phyloP scores from a whole-genome alignment of 2,113 vertebrate genomes.

The Mesoclemmys tuberculata region DNA sequence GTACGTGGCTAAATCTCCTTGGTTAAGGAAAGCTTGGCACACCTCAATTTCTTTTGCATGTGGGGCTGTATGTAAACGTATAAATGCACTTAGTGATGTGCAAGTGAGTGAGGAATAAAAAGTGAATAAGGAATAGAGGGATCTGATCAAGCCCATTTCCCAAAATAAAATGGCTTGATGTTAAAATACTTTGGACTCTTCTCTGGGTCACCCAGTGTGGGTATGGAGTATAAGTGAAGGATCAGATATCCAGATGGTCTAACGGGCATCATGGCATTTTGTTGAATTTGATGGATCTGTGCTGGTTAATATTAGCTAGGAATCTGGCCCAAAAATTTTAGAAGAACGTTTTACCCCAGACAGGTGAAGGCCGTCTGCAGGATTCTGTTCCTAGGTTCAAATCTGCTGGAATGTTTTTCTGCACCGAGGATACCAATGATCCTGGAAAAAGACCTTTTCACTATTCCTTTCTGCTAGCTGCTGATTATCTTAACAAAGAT shows the following conservation, averaged over 20 bases:
- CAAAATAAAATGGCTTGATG: background rate
- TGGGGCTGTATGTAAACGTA: background rate
- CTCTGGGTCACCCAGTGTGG: background rate
- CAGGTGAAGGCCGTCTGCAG: background rate
- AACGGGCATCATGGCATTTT: background rate
- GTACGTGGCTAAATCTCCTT: background rate
- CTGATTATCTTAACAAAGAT: background rate
- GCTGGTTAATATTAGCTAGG: background rate
- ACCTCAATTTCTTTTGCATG: background rate
- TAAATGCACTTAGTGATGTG: background rate
- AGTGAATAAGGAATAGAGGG: background rate
- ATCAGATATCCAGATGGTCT: background rate
- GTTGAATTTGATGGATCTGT: background rate
- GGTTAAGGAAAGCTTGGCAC: background rate
- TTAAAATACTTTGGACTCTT: background rate
- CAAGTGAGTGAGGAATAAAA: background rate
- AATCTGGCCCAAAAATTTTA: background rate
- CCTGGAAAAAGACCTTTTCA: background rate
- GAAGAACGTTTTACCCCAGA: background rate
- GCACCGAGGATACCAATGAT: background rate
- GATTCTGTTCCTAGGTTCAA: background rate
- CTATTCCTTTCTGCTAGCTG: background rate
- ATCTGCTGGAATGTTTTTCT: background rate
- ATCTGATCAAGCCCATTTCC: background rate
- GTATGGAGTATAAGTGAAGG: background rate